Base-by-base conservation (phyloP, 2,888 invertebrate genomes). In the Xanthostigma xanthostigma region DNA sequence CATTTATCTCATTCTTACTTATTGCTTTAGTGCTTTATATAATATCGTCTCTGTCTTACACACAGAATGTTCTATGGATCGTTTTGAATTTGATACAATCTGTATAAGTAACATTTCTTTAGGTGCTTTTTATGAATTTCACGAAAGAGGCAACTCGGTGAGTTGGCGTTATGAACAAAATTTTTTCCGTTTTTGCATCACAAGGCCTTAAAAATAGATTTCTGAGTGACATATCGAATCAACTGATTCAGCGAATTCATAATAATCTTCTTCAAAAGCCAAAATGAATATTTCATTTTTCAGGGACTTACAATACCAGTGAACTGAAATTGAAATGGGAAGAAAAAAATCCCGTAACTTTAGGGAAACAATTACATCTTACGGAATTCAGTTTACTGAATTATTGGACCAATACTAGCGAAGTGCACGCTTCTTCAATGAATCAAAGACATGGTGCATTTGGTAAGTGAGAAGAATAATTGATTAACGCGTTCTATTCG, bases 231-330 rank as follows among this genome's bases (percentile, higher is more conserved):
- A 27, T 27, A 27, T 27, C 6, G 27, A 27, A 27, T 27, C 6
- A 27, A 27, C 27, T 27, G 6, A 27, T 27, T 27, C 5, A 27
- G 27, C 6, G 27, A 27, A 6, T 27, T 27, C 27, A 27, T 27
- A 27, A 27, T 27, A 27, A 27, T 27, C 27, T 27, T 3, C 27
- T 6, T 27, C 27, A 6, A 27, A 27, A 27, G 3, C 2, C 17
- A 17, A 17, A 17, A 17, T 17, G 4, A 17, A 27, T 27, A 27
- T 54, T 54, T 56, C 57, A 52, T 51, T 56, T 69, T 71, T 34
- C 65, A 86, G 86, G 86, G 89, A 84, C 85, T 60, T 83, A 88
- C 66, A 87, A 87, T 60, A 79, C 81, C 1, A 79, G 80, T 11
- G 83, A 84, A 56, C 69, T 90, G 58, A 69, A 78, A 11, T 63